Base-by-base conservation (phyloP, 2,888 invertebrate species). In the Thymelicus acteon region DNA sequence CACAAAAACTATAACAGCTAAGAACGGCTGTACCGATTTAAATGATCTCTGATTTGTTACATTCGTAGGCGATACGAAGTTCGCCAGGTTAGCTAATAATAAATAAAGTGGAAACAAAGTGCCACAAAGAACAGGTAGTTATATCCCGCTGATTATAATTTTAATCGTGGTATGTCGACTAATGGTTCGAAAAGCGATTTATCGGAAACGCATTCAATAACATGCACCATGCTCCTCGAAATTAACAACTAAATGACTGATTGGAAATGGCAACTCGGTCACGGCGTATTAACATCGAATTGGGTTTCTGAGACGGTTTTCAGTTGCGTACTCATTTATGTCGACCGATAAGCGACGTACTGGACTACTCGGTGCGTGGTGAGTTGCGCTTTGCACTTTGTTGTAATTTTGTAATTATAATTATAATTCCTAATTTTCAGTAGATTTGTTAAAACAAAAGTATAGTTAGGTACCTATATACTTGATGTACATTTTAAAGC, bases 211-310 rank as follows among this genome's bases (percentile, higher is more conserved):
- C 72, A 85, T 86, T 85, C 90, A 93, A 93, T 93, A 93, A 90
- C 92, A 93, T 92, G 92, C 90, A 84, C 89, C 87, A 84, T 89
- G 91, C 87, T 88, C 90, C 87, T 91, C 88, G 90, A 92, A 92
- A 93, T 92, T 90, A 93, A 91, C 91, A 89, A 88, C 88, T 88
- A 90, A 91, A 91, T 90, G 91, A 90, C 85, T 90, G 90, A 92
- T 90, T 92, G 91, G 88, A 89, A 90, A 88, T 86, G 85, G 83
- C 84, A 84, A 86, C 85, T 87, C 79, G 80, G 93, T 90, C 88
- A 92, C 87, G 92, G 83, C 87, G 85, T 90, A 92, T 93, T 92
- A 93, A 93, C 85, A 87, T 79, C 88, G 89, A 92, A 93, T 93
- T 92, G 90, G 92, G 92, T 92, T 92, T 91, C 85, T 92, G 88